Base-by-base conservation (phyloP, 2,797 vertebrate species). In the Gadopsis bispinosus region DNA sequence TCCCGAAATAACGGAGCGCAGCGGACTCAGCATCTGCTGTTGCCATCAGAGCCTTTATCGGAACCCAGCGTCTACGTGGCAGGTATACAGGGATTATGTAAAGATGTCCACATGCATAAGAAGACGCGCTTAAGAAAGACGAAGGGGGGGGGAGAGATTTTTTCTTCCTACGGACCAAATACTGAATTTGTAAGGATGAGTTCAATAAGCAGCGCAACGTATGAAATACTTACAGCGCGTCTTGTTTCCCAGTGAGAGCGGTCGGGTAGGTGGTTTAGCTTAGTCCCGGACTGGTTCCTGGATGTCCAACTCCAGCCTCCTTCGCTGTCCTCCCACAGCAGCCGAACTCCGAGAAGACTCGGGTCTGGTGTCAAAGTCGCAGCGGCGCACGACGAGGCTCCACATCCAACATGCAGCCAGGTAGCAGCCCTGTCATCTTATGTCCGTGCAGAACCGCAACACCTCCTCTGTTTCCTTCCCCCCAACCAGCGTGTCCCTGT, bases 1-100 rank as follows among this genome's bases (percentile, higher is more conserved):
- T 9, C 19, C 9, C 75, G n/a, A 65, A 48, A 62, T 89, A 91
- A 87, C 87, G 89, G 89, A 84, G 77, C 86, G 37, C 80, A 39
- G 68, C 51, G 37, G 66, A 54, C 63, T 31, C 74, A 62, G 71
- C 85, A 87, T 88, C 90, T 88, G 89, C 73, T 81, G 39, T 78
- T 74, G 73, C 74, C 77, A 90, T 88, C 83, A 84, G 20, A 85
- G 59, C 43, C 54, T 77, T 88, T 81, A 91, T 93, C 86, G 83
- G 75, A 79, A 81, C 73, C 68, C 63, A 71, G 20, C 85, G 92
- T 92, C 92, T 93, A 93, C 93, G 92, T 93, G 92, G 93, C 93
- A 93, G 91, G 93, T 94, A 93, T 58, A 81, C 64, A 78, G 78
- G 82, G 83, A 87, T 88, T 69, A 74, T 80, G 55, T 58, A 83